phyloP scores from a whole-genome alignment of 2,113 vertebrate species.

The Stercorarius parasiticus region DNA sequence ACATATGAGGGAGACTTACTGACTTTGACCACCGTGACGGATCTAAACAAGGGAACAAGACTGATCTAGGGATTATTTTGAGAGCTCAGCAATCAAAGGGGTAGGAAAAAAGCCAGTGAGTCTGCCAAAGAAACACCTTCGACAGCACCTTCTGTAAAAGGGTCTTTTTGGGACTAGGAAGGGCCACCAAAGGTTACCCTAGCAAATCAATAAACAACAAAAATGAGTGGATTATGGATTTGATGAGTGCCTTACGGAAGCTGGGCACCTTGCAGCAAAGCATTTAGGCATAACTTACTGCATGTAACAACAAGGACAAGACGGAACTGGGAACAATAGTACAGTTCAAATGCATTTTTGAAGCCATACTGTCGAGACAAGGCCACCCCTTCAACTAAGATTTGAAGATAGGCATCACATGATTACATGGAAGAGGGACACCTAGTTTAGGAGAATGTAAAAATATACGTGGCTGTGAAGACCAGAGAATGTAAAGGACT shows the following conservation, averaged over 20 bases:
- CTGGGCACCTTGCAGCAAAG: not conserved
- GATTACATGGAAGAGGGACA: not conserved
- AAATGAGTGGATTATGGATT: not conserved
- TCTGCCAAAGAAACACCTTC: not conserved
- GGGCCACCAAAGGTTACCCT: not conserved
- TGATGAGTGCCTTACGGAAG: not conserved
- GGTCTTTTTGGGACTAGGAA: not conserved
- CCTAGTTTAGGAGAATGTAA: not conserved
- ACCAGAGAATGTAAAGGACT: not conserved
- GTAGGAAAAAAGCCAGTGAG: not conserved
- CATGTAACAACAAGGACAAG: not conserved
- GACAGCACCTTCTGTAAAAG: not conserved
- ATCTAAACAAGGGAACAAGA: not conserved
- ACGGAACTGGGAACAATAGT: not conserved
- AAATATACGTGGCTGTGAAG: not conserved
- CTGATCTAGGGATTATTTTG: not conserved
- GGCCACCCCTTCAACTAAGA: not conserved
- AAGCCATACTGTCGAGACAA: not conserved
- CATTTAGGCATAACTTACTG: not conserved
- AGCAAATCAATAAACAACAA: not conserved
- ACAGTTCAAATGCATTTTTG: not conserved
- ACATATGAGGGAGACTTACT: not conserved
- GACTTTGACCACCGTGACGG: not conserved
- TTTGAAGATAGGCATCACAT: not conserved
- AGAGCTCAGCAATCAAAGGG: not conserved